Evolutionary conservation across 1,140 invertebrate species (phyloP), one percentile per base, ranked within the genome.

Genomic region (Drosophila subpulchrella): DNA sequence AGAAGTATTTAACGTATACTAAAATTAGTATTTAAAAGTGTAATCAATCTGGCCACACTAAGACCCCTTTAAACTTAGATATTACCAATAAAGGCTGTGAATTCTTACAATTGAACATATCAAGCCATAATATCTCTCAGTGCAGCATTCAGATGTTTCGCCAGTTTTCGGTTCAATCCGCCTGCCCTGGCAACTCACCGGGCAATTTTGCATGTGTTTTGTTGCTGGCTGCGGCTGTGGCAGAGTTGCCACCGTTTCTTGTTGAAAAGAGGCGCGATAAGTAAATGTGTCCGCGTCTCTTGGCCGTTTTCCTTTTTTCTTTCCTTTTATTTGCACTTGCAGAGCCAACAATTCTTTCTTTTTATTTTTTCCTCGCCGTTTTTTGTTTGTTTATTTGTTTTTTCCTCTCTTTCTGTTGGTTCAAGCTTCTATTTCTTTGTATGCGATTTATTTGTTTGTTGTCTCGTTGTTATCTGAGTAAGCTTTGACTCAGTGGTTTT

Each of bases 391-490:
- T 59, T 67, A 53, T 62, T 61, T 61, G 59, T 68, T 51, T 73
- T 72, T 56, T 81, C 36, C 72, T 46, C 54, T 50, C 60, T 66
- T 47, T 51, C 54, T 73, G 59, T 80, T 79, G 42, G 41, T 59
- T 42, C 24, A 54, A 59, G 77, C 81, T 86, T 85, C 74, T 77
- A 72, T 70, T 66, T 81, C 65, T 82, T 61, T 81, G 78, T 83
- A 71, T 78, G 81, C 84, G 84, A 89, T 89, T 89, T 89, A 89
- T 89, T 89, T 89, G 84, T 89, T 75, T 89, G 84, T 89, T 89
- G 84, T 89, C 84, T 89, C 76, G 81, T 89, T 89, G 84, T 89
- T 89, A 86, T 89, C 83, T 81, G 79, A 70, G 79, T 71, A 68
- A 77, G 77, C 79, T 74, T 83, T 75, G 34, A 32, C 32, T n/a